Base-by-base conservation (phyloP, 2,888 invertebrate genomes). In the Coremacera marginata region DNA sequence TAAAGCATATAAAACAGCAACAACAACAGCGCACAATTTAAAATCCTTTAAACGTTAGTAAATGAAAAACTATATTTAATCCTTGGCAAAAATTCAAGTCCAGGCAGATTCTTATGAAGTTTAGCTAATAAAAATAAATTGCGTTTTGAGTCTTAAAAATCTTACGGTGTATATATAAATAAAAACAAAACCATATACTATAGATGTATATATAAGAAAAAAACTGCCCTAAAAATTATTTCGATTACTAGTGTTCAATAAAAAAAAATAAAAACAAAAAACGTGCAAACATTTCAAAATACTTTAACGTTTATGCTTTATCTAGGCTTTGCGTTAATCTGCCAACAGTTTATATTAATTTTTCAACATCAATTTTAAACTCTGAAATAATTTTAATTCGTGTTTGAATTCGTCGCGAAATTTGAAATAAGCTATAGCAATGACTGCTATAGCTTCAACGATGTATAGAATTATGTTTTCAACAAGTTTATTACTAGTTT, bases 21-120 rank as follows among this genome's bases (percentile, higher is more conserved):
- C 27, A 44, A 67, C 9, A 55, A 60, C 37, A 57, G 71, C 71
- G 71, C 71, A 71, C 71, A 71, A 71, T 71, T 71, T 44, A 71
- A 37, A 57, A 34, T 27, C 71, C n/a, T 71, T 70, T 27, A 11
- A 63, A 27, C 16, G 34, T 63, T n/a, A 63, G 19, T 55, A 55
- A 19, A 19, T 55, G 22, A 22, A 60, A 11, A 60, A 60, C 60
- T 60, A 25, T 60, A 60, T 27, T 8, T 27, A 27, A 60, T 60
- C 27, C 16, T 60, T 60, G 25, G 25, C 27, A 19, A 60, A 31
- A 60, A 60, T 5, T 60, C 27, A 19, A 60, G 27, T 19, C 60
- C 27, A 31, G 27, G 16, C 60, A 22, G 60, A 31, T 60, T 60
- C 60, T 31, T 60, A 60, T 25, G 60, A 60, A 60, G 44, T 25